phyloP scores from a whole-genome alignment of 2,113 vertebrate species.

The Naja naja region DNA sequence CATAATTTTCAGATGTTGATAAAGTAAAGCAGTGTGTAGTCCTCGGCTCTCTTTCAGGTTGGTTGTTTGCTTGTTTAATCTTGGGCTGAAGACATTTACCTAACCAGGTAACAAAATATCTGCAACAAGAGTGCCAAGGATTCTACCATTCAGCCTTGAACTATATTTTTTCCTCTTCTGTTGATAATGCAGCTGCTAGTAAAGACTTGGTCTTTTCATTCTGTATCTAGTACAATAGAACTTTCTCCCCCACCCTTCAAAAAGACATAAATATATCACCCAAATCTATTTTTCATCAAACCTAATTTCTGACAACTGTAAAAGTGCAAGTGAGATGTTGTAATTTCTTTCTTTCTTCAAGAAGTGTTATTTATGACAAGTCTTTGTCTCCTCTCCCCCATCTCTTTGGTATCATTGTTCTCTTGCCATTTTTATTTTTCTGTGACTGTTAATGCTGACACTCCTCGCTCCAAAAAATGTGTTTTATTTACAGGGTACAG shows the following conservation, averaged over 20 bases:
- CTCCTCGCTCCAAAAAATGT: slow-evolving; percentile 73
- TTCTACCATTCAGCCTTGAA: neutral
- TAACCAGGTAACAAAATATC: neutral
- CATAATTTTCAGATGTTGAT: neutral
- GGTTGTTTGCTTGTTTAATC: neutral
- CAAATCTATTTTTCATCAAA: slow-evolving; percentile 48
- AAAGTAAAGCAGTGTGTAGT: neutral
- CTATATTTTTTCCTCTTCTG: neutral
- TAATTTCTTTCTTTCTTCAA: slow-evolving; percentile 46
- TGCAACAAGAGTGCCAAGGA: neutral
- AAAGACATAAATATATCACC: slow-evolving; percentile 45
- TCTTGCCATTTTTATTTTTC: slow-evolving; percentile 58
- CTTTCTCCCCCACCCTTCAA: slow-evolving; percentile 10
- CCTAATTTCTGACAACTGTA: slow-evolving; percentile 50
- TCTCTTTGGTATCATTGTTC: slow-evolving; percentile 51
- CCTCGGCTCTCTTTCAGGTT: neutral
- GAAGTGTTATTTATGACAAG: slow-evolving; percentile 42
- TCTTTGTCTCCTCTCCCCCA: slow-evolving; percentile 23
- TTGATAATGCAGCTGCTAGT: neutral
- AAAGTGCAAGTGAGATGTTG: slow-evolving; percentile 46
- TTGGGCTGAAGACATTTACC: neutral
- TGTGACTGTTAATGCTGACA: slow-evolving; percentile 67
- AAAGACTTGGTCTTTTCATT: slow-evolving; percentile 40
- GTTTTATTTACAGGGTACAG: slow-evolving; percentile 82
- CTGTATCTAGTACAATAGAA: slow-evolving; percentile 42